Base-by-base conservation (phyloP, 2,113 vertebrate species). In the Motacilla tschutschensis region DNA sequence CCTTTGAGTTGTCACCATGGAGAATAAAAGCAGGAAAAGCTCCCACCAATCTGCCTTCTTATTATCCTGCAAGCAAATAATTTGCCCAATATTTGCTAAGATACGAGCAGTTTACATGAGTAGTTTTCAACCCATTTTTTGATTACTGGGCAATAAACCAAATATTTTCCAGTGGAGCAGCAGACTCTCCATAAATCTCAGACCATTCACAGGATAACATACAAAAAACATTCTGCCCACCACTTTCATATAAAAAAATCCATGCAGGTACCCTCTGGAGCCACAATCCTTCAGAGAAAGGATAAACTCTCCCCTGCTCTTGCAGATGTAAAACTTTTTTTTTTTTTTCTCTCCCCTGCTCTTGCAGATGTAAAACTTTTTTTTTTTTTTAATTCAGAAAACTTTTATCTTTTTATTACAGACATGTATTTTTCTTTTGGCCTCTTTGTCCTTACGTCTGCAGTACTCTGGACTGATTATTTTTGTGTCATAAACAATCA, bases 21-120 rank as follows among this genome's bases (percentile, higher is more conserved):
- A 89, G 83, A 94, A 92, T 91, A 89, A 91, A 94, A 87, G 88
- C 74, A 93, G 90, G 82, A 87, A 92, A 92, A 91, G 83, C 69
- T 87, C 44, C 65, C 12, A 21, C 80, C 64, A 87, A 73, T 88
- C 64, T 87, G 87, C 72, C 72, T 75, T 91, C 85, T 90, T 92
- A 89, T 93, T 92, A 65, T 60, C 53, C 43, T 69, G 58, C 58
- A 81, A 66, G 44, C 64, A 80, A 79, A 73, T 26, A 80, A 83
- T 80, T 78, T 78, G 21, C 31, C 63, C 43, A 44, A 9, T 44
- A 80, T 85, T 69, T 69, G 22, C 63, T 69, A 76, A 76, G 74
- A 89, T 81, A 65, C 10, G 7, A 76, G 24, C 35, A 58, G 54
- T 64, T 84, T 67, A 69, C 41, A 57, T 2, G 14, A 67, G 28